Percentiles rank a stretch among this genome's conserved stretches.
Conservation (phyloP, 2,888 invertebrate genomes). For the Epirrhoe tristata region DNA sequence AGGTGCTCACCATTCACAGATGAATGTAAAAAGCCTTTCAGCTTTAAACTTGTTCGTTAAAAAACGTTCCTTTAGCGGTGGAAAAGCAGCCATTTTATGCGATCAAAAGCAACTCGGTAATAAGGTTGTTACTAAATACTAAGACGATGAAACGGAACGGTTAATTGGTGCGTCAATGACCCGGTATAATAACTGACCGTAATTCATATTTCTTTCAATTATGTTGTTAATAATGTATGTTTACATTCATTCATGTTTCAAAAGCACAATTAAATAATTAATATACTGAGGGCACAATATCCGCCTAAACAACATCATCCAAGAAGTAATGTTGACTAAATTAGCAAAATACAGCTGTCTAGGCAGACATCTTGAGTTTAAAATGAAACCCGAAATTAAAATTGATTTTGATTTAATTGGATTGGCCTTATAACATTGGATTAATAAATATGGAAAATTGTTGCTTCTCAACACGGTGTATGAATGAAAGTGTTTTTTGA, state of each 20-base stretch:
- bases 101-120: conserved; percentile 64
- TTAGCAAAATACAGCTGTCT: too few species aligned
- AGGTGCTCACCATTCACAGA: conserved; percentile 72
- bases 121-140: conserved; percentile 59
- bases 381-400: too few species aligned
- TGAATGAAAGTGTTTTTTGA: too few species aligned
- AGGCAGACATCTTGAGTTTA: too few species aligned
- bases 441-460: too few species aligned
- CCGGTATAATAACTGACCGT: conserved; percentile 33
- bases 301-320: too few species aligned
- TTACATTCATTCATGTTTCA: conserved; percentile 9
- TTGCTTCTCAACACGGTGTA: too few species aligned
- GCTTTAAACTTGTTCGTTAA: conserved; percentile 72
- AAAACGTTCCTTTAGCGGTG: conserved; percentile 63
- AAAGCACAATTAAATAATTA: neutral
- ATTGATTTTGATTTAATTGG: too few species aligned
- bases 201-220: conserved; percentile 29
- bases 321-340: too few species aligned
- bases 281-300: too few species aligned
- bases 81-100: conserved; percentile 63
- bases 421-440: too few species aligned
- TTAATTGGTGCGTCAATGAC: conserved; percentile 52
- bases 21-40: conserved; percentile 69
- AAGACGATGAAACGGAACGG: conserved; percentile 48
- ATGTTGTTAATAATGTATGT: conserved; percentile 14